These are phyloP conservation scores for Drosophila serrata DNA, from an alignment of 1,140 invertebrate genomes.

Conservation along the genomic window DNA sequence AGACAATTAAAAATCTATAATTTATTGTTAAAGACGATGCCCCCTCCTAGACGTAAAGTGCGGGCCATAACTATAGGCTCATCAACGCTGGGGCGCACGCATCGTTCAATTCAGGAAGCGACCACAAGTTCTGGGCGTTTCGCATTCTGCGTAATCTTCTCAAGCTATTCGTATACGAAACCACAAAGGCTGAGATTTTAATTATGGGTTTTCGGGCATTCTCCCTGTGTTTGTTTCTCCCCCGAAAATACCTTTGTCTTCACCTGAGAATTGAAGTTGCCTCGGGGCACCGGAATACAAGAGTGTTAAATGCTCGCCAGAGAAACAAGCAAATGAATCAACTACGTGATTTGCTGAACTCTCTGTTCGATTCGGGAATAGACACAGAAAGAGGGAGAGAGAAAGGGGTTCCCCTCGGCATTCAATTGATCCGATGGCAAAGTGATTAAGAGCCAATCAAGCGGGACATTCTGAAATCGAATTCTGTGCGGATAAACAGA, in stretches of 20 bases:
- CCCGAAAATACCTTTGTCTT: slow-evolving; percentile 15
- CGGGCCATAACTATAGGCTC: slow-evolving; percentile 20
- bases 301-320: slow-evolving; percentile 38
- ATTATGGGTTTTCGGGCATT: slow-evolving; percentile 60
- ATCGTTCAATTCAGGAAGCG: slow-evolving; percentile 47
- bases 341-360: slow-evolving; percentile 58
- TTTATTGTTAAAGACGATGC: slow-evolving; percentile 9
- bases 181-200: slow-evolving; percentile 73
- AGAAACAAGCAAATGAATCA: slow-evolving; percentile 62
- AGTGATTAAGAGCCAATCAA: slow-evolving; percentile 50
- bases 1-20: slow-evolving; percentile 15
- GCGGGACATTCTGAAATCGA: slow-evolving; percentile 29
- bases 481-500: slow-evolving; percentile 24
- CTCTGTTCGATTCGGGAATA: slow-evolving; percentile 13
- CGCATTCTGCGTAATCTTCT: slow-evolving; percentile 70
- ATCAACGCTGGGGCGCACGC: slow-evolving; percentile 10
- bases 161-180: slow-evolving; percentile 46
- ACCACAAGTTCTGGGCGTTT: slow-evolving; percentile 59
- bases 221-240: slow-evolving; percentile 12
- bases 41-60: slow-evolving; percentile 13
- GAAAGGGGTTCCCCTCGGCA: slow-evolving; percentile 24
- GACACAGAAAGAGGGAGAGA: not conserved
- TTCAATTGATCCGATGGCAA: slow-evolving; percentile 40
- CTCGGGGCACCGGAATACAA: slow-evolving; percentile 18
- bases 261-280: slow-evolving; percentile 29